Base-by-base conservation (phyloP, 2,113 vertebrate species). In the Beaufortia kweichowensis region DNA sequence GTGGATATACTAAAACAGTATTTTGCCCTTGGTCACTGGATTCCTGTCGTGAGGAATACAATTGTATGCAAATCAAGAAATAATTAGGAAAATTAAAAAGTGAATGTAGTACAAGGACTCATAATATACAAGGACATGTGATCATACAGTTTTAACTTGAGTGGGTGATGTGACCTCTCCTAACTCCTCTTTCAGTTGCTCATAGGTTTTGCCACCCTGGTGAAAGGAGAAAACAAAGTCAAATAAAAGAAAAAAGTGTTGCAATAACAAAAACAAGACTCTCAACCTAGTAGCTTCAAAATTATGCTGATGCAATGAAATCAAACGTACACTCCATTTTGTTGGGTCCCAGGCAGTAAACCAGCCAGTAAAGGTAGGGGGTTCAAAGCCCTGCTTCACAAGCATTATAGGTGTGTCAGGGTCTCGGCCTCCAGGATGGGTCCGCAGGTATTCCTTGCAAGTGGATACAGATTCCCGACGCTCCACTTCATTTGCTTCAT, bases 351-450 rank as follows among this genome's bases (percentile, higher is more conserved):
- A 97, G 62, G 93, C 94, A 31, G 88, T 78, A 88, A 97, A 96
- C 95, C 95, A 97, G 33, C 95, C 95, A 0, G 95, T 95, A 84
- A 96, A 96, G 66, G 85, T 94, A 31, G 91, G 94, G 0, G 95
- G 95, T 81, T 97, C 95, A 2, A 93, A 95, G 0, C 95, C 94
- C 81, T 96, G 95, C 63, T 95, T 96, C 78, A 95, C 75, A 57
- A 93, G 70, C 39, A 95, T 19, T 28, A 94, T 91, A 0, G 93
- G 92, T 0, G 94, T 96, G 50, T 92, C 86, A 0, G 85, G 81
- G 41, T 96, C 95, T 62, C 95, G 90, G 78, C 79, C 80, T 0
- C 93, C 91, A 0, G 95, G 95, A 66, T 97, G 95, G 11, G 93
- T 95, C 39, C 50, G 78, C 73, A 97, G 88, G 76, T 96, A 97